phyloP scores from a whole-genome alignment of 2,113 vertebrate species.

The Micronycteris hirsuta region DNA sequence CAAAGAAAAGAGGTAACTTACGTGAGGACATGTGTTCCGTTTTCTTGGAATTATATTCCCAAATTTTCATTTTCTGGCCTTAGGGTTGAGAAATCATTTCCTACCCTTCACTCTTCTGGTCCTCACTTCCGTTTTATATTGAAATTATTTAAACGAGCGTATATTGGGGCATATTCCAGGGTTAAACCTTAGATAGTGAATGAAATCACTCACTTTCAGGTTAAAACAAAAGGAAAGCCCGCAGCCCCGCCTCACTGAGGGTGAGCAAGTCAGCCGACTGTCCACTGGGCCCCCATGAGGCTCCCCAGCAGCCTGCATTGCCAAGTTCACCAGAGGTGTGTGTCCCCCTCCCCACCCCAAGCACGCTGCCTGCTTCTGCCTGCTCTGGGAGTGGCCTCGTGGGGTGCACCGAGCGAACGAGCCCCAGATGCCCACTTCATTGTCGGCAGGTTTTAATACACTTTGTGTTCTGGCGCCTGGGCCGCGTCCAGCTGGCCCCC shows the following conservation, averaged over 20 bases:
- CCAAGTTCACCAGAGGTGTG: too few species aligned
- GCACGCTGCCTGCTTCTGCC: too few species aligned
- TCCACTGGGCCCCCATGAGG: too few species aligned
- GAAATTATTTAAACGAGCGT: not conserved
- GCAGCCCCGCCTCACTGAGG: not conserved
- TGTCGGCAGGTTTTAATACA: too few species aligned
- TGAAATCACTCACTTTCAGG: not conserved
- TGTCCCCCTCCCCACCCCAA: too few species aligned
- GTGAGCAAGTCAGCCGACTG: too few species aligned
- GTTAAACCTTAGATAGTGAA: not conserved
- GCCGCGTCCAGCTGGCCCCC: too few species aligned
- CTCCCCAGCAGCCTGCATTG: too few species aligned
- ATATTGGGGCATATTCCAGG: not conserved
- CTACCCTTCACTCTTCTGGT: not conserved
- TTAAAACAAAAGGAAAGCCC: not conserved
- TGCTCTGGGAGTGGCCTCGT: too few species aligned
- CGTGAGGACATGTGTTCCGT: not conserved
- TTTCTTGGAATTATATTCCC: not conserved
- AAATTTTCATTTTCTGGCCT: not conserved
- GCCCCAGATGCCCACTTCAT: accelerated
- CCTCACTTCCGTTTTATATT: not conserved
- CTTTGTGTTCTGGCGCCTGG: too few species aligned
- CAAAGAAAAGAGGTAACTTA: not conserved
- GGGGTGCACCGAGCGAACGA: too few species aligned
- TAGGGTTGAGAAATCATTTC: not conserved